Base-by-base conservation (phyloP, 2,888 invertebrate genomes). In the Diaprepes abbreviatus region DNA sequence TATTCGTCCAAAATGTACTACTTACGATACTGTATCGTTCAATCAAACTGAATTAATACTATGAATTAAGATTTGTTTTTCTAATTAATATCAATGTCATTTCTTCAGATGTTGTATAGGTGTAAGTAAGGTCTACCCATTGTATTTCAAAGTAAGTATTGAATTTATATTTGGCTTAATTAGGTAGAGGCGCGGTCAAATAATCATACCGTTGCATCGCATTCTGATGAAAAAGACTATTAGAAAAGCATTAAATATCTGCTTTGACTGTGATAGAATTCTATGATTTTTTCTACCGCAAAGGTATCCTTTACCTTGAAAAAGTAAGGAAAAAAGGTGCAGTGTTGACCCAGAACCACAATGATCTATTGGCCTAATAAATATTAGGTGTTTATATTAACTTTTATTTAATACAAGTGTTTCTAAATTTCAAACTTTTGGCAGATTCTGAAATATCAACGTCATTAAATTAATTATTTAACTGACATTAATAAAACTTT, bases 301-400 rank as follows among this genome's bases (percentile, higher is more conserved):
- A n/a, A n/a, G 6, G 16, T 65, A 65, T 35, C 57, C 57, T 65
- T 65, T 65, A 19, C 65, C 65, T 65, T 65, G 65, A 65, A 52
- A 50, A 57, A 55, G 43, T 57, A n/a, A 45, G 45, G 64, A 3
- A 14, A 45, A 48, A 28, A 63, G 63, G 63, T 60, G 60, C 45
- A 48, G 60, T 21, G 14, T 31, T 35, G 48, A 48, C 60, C 48
- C 17, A 60, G 35, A 60, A 33, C 48, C 10, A 24, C 19, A 59
- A 1, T 48, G 33, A 54, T 19, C 54, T 6, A 54, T 54, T 28
- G n/a, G 31, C 14, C 28, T 28, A 50, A 50, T 14, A 45, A 50
- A 28, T 28, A 21, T n/a, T 5, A 9, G 10, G 2, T 21, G 12
- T 24, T 28, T 24, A 3, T 50, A 6, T 21, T 19, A 10, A 0